Evolutionary conservation across 2,888 invertebrate species (phyloP), one percentile per base, ranked within the genome.

Genomic region (Germaria angustata): DNA sequence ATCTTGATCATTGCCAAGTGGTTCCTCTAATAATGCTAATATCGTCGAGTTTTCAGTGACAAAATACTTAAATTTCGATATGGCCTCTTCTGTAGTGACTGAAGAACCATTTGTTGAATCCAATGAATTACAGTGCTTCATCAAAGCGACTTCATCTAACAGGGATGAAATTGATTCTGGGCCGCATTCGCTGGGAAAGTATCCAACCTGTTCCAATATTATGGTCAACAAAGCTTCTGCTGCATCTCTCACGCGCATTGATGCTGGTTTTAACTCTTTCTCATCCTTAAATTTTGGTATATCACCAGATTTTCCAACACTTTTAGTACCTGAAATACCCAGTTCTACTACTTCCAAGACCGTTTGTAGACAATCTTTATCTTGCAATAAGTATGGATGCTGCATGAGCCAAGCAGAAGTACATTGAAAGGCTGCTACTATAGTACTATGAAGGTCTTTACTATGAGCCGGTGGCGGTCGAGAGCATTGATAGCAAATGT

Each of bases 321-420:
- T 96, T 92, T 98, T 99, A 7, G 97, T 95, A 15, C 99, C 99
- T 0, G 99, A 98, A 73, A 99, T 97, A 71, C 99, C 99, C 28
- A 99, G 93, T 91, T 99, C 99, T 1, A 99, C 97, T 0, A 99
- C 98, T 92, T 99, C 99, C 83, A 99, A 93, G 69, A 99, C 96
- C 39, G 97, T 97, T 84, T 96, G 95, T 41, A 99, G 93, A 88
- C 98, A 98, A 89, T 97, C 98, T 86, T 96, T 95, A 90, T 99
- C 99, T 89, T 96, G 94, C 59, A 99, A 92, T 69, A 99, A 92
- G 87, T 95, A 95, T 7, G 98, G 97, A 91, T 98, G 97, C 83
- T 98, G 95, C 85, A 96, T 94, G 71, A 99, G 93, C 99, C 99
- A 99, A 20, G 97, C 94, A 7, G 97, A 93, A 89, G 98, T 94